Evolutionary conservation across 2,888 invertebrate genomes (phyloP).

Genomic region (Pinctada fucata): DNA sequence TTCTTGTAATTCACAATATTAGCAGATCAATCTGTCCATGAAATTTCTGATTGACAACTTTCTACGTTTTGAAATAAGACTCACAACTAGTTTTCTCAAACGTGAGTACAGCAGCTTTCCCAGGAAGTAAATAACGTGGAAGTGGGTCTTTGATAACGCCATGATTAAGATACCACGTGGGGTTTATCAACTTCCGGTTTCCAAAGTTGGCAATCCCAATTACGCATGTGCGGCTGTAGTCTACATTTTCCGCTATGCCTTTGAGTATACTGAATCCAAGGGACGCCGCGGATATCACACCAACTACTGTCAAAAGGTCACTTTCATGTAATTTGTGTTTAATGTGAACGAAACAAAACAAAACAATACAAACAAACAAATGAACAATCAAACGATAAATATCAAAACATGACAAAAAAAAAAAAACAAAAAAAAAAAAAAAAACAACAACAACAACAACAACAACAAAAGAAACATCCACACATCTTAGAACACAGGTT

Average conservation of each 20-base stretch:
- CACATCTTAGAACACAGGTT: too few relatives aligned
- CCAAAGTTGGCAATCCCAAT: constrained; percentile 36
- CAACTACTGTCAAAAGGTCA: constrained; percentile 20
- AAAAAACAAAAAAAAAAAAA: too few relatives aligned
- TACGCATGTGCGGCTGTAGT: constrained; percentile 30
- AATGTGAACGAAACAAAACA: background rate
- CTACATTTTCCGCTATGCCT: constrained; percentile 35
- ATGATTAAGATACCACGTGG: constrained; percentile 33
- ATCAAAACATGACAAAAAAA: background rate
- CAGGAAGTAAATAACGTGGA: constrained; percentile 28
- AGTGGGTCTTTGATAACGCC: constrained; percentile 32
- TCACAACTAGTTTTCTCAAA: constrained; percentile 34
- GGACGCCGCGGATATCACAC: constrained; percentile 26
- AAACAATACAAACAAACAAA: too few relatives aligned
- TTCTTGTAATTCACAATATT: too few relatives aligned
- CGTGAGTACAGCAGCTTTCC: constrained; percentile 33
- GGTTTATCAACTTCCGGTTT: constrained; percentile 37
- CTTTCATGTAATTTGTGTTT: background rate
- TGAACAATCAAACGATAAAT: background rate
- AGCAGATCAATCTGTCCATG: too few relatives aligned
- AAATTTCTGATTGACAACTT: too few relatives aligned
- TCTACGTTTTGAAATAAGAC: background rate
- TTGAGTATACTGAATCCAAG: constrained; percentile 28
- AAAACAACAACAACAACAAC: too few relatives aligned
- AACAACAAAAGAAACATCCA: too few relatives aligned